These are phyloP conservation scores for Saccostrea glomerata DNA, from an alignment of 1,140 invertebrate genomes.

Conservation along the genomic window DNA sequence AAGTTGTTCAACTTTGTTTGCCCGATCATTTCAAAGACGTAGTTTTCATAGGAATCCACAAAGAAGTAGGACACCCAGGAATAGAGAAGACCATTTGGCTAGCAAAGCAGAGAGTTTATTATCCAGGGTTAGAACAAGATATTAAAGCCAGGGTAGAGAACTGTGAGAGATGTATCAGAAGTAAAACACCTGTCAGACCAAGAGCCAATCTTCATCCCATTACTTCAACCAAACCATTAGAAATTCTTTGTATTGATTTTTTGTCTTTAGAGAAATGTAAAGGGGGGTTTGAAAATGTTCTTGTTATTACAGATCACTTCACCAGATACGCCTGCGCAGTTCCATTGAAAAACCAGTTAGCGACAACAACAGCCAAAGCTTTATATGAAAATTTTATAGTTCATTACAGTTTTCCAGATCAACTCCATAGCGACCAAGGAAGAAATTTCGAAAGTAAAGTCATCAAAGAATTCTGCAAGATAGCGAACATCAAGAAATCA, in stretches of 20 bases:
- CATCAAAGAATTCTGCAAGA: constrained; percentile 48
- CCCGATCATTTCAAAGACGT: constrained; percentile 27
- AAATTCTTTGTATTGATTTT: constrained; percentile 22
- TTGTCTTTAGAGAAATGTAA: constrained; percentile 16
- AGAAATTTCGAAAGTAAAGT: constrained; percentile 47
- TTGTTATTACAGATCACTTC: constrained; percentile 37
- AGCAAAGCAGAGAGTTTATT: background rate
- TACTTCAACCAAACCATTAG: background rate
- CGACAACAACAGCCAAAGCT: constrained; percentile 35
- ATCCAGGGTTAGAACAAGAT: constrained; percentile 16
- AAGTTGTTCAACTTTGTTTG: constrained; percentile 12
- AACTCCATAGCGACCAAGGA: constrained; percentile 47
- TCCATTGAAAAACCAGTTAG: background rate
- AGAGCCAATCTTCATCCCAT: background rate
- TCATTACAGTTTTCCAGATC: constrained; percentile 44
- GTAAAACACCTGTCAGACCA: background rate
- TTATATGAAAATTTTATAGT: constrained; percentile 42
- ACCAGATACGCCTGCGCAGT: background rate
- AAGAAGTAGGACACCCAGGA: background rate
- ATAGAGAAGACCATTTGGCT: constrained; percentile 6
- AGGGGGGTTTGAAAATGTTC: background rate
- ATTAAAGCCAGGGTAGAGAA: constrained; percentile 32
- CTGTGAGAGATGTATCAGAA: background rate
- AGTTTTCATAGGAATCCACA: constrained; percentile 37
- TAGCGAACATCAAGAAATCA: constrained; percentile 40